Conservation (phyloP, 2,888 invertebrate species). For the Tetranychus piercei region DNA sequence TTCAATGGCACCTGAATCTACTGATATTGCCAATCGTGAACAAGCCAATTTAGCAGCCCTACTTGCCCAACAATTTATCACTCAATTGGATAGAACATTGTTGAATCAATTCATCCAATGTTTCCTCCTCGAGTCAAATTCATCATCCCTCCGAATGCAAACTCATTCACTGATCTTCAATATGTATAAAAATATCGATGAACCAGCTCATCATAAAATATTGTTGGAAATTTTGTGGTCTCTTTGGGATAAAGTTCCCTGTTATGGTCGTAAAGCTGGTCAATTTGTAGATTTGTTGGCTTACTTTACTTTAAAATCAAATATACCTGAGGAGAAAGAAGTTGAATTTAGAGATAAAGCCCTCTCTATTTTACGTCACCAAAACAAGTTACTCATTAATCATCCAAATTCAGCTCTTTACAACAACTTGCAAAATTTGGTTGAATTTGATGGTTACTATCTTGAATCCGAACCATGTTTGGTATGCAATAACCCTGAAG, state of each 20-base stretch:
- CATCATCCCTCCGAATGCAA: conserved; percentile 81
- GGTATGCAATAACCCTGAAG: conserved; percentile 93
- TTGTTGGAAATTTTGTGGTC: conserved; percentile 70
- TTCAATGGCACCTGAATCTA: conserved; percentile 9
- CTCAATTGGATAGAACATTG: conserved; percentile 46
- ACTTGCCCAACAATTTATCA: conserved; percentile 40
- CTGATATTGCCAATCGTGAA: conserved; percentile 4
- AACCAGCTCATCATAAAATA: conserved; percentile 48
- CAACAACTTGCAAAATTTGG: conserved; percentile 73
- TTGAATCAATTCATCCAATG: conserved; percentile 61
- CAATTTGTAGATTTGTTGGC: conserved; percentile 92
- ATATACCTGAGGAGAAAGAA: conserved; percentile 22
- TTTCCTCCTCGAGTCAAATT: conserved; percentile 79
- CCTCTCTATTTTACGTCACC: conserved; percentile 61
- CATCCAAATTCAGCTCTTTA: conserved; percentile 89
- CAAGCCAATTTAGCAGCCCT: not conserved
- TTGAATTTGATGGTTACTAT: conserved; percentile 87
- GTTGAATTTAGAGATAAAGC: conserved; percentile 43
- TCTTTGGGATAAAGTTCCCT: conserved; percentile 71
- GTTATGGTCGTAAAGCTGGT: conserved; percentile 77
- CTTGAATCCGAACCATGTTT: conserved; percentile 91
- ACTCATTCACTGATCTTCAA: conserved; percentile 67
- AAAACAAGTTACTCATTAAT: conserved; percentile 66
- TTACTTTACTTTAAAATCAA: conserved; percentile 56
- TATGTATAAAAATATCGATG: conserved; percentile 48